These are phyloP conservation scores for Coleophora deauratella DNA, from an alignment of 2,888 invertebrate genomes.

Conservation along the genomic window DNA sequence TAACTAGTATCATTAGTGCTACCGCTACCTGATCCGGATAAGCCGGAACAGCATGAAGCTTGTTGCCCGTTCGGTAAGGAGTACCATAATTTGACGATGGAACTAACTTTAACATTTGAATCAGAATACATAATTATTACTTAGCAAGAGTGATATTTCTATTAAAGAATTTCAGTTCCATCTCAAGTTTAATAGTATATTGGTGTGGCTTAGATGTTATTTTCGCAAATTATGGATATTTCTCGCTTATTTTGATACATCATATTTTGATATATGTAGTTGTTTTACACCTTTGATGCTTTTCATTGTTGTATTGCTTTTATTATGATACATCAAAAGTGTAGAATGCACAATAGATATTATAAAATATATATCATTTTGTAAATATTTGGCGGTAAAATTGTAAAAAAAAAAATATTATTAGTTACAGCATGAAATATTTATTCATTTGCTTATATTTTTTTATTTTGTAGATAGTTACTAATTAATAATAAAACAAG, in stretches of 20 bases:
- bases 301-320: constrained; percentile 11
- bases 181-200: constrained; percentile 28
- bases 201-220: constrained; percentile 55
- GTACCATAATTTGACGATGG: constrained; percentile 13
- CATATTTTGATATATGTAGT: constrained; percentile 17
- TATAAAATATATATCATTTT: constrained; percentile 11
- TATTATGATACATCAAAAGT: constrained; percentile 29
- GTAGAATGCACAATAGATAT: constrained; percentile 26
- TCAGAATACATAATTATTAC: constrained; percentile 1
- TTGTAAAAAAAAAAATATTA: constrained; percentile 5
- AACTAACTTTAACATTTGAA: neutral
- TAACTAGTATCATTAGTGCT: constrained; percentile 81
- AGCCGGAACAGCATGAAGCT: constrained; percentile 92
- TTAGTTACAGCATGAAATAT: constrained; percentile 41
- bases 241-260: constrained; percentile 22
- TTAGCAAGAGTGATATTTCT: constrained; percentile 8
- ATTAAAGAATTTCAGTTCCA: constrained; percentile 30
- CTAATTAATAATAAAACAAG: constrained; percentile 46
- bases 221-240: constrained; percentile 30
- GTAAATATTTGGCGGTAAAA: constrained; percentile 15
- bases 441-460: constrained; percentile 47
- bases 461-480: constrained; percentile 40
- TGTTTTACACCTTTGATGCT: constrained; percentile 40
- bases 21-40: constrained; percentile 89
- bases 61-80: constrained; percentile 90